Conservation (phyloP, 2,888 invertebrate genomes). For the Caenorhabditis uteleia region DNA sequence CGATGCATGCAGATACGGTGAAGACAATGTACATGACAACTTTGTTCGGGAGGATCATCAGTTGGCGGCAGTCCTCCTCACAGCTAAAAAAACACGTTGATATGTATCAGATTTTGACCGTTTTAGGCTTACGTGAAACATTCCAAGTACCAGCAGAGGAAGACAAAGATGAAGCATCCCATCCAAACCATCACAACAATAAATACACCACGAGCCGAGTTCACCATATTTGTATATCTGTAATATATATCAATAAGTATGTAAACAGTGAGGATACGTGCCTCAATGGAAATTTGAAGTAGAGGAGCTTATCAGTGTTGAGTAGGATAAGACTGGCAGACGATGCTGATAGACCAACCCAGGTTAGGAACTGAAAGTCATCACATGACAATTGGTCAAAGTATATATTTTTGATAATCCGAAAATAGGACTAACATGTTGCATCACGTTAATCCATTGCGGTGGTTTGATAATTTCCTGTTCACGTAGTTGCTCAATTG, state of each 20-base stretch:
- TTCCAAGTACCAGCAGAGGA: conserved; percentile 54
- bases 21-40: conserved; percentile 50
- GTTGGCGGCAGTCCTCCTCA: conserved; percentile 32
- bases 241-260: conserved; percentile 11
- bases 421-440: conserved; percentile 25
- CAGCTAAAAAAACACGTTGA: conserved; percentile 42
- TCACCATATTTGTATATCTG: conserved; percentile 64
- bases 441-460: conserved; percentile 34
- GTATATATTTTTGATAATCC: conserved; percentile 2
- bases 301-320: conserved; percentile 66
- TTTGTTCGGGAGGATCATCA: conserved; percentile 40
- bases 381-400: neutral
- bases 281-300: conserved; percentile 67
- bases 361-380: conserved; percentile 57
- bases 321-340: conserved; percentile 65
- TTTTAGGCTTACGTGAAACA: conserved; percentile 43
- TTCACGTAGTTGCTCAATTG: conserved; percentile 54
- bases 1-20: conserved; percentile 61
- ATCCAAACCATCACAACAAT: conserved; percentile 57
- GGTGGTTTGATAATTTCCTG: conserved; percentile 39
- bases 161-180: conserved; percentile 57
- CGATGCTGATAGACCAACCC: conserved; percentile 65
- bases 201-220: conserved; percentile 52
- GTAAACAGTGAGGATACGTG: conserved; percentile 13
- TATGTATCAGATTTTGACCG: too few relatives aligned